Conservation (phyloP, 2,888 invertebrate genomes). For the Schizaphis graminum region DNA sequence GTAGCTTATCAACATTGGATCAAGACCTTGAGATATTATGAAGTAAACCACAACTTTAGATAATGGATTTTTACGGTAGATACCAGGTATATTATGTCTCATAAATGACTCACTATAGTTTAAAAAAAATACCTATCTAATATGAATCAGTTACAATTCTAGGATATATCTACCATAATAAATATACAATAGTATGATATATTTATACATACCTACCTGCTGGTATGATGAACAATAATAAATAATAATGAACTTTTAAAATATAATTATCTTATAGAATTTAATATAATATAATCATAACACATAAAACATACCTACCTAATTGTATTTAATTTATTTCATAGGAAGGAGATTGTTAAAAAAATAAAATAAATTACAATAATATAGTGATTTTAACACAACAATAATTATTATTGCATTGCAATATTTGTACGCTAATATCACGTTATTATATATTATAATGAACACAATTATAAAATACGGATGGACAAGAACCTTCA, state of each 20-base stretch:
- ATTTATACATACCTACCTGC: not conserved
- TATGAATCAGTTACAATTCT: not conserved
- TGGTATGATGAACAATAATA: not conserved
- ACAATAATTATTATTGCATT: constrained; percentile 18
- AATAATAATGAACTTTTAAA: not conserved
- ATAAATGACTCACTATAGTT: not conserved
- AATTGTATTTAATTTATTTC: not conserved
- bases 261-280: not conserved
- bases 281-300: not conserved
- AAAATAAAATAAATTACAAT: constrained; percentile 24
- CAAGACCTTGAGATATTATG: not conserved
- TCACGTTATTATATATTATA: constrained; percentile 1
- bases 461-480: constrained; percentile 38
- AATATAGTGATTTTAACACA: not conserved
- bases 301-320: not conserved
- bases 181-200: not conserved
- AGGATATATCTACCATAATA: not conserved
- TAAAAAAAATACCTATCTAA: not conserved
- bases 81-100: not conserved
- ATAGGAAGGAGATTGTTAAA: not conserved
- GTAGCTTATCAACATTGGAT: not conserved
- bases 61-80: not conserved
- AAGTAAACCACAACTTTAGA: not conserved
- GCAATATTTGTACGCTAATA: constrained; percentile 29
- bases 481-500: not conserved